Conservation (phyloP, 1,140 invertebrate genomes). For the Tetraneura akinire region DNA sequence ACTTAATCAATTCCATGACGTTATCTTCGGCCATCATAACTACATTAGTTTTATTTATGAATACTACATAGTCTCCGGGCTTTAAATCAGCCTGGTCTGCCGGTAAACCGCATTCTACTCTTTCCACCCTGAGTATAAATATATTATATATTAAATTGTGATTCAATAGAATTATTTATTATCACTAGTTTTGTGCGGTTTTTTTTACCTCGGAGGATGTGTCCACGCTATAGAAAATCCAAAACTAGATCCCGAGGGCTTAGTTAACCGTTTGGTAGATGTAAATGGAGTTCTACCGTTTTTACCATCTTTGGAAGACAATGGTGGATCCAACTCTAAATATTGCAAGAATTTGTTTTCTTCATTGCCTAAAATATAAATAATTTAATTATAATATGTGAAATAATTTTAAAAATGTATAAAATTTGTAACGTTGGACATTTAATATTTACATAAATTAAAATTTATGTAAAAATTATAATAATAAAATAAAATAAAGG, state of each 20-base stretch:
- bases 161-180: neutral
- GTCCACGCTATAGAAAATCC: constrained; percentile 92
- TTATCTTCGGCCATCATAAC: constrained; percentile 78
- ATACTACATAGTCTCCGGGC: constrained; percentile 83
- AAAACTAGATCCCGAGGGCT: constrained; percentile 67
- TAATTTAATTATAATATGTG: too few relatives aligned
- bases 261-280: constrained; percentile 68
- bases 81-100: constrained; percentile 77
- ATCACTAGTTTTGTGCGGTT: neutral
- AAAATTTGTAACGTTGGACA: too few relatives aligned
- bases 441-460: neutral
- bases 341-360: constrained; percentile 71
- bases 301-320: constrained; percentile 58
- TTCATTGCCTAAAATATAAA: constrained; percentile 58
- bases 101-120: constrained; percentile 78
- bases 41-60: constrained; percentile 82
- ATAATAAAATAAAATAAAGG: neutral
- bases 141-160: neutral
- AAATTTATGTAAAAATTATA: neutral
- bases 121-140: constrained; percentile 67
- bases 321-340: constrained; percentile 73
- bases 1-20: constrained; percentile 78
- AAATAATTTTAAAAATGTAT: too few relatives aligned
- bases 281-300: constrained; percentile 81
- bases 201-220: constrained; percentile 72